Base-by-base conservation (phyloP, 2,797 vertebrate genomes). In the Pipistrellus nathusii region DNA sequence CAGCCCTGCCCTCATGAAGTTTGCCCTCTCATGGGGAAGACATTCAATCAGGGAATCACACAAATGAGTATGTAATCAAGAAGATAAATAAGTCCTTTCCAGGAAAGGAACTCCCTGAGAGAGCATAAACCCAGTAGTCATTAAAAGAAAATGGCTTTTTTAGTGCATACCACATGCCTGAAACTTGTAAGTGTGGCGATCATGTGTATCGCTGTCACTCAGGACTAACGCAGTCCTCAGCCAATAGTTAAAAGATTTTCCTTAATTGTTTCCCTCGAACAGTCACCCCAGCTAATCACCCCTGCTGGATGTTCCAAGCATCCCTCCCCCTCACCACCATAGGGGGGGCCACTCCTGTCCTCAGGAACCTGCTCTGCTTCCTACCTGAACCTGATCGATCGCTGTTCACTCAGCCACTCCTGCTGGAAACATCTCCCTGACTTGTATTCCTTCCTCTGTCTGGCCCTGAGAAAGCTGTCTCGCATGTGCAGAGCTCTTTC, bases 141-240 rank as follows among this genome's bases (percentile, higher is more conserved):
- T 4, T 76, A 88, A 51, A 73, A 85, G 30, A 85, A 81, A 59
- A 77, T n/a, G 35, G 59, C 80, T 94, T 92, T 90, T 68, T 94
- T 75, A 84, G 15, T 46, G 48, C 13, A 38, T 30, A 35, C 8
- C 27, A 25, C 15, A 10, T 46, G 6, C 17, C 51, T 32, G 48
- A 73, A 91, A 48, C 2, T 18, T 77, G 72, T 59, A 73, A 20
- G 8, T 11, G 64, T 51, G 88, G 41, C n/a, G 9, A 75, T 76
- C 72, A 59, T 41, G 32, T 25, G 88, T 86, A 30, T 30, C 5
- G 1, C 2, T 30, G 21, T 71, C 25, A 14, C 38, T 89, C 41
- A 71, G 20, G 27, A 15, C 30, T 55, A 27, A 35, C 51, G n/a
- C 82, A 69, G 32, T 32, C 38, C 51, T 91, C 57, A 78, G 41